Conservation (phyloP, 2,888 invertebrate species). For the Plagodis dolabraria region DNA sequence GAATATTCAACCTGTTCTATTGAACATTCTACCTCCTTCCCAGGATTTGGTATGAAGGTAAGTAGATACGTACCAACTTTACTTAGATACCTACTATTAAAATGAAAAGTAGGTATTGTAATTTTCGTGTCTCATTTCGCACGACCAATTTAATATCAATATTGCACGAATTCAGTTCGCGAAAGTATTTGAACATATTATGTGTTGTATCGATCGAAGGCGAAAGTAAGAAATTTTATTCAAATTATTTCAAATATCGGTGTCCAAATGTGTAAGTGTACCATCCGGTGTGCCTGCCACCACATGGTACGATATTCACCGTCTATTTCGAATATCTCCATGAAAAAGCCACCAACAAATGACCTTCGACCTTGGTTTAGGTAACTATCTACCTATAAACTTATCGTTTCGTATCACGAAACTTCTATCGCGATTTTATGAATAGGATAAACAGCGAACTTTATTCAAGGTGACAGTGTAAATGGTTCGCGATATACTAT, state of each 20-base stretch:
- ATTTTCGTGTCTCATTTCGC: too few species aligned
- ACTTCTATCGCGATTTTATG: constrained; percentile 27
- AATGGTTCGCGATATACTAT: background rate
- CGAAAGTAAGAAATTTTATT: background rate
- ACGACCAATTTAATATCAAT: too few species aligned
- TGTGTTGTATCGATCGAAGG: too few species aligned
- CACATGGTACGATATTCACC: constrained; percentile 28
- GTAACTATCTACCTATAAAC: background rate
- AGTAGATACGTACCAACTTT: too few species aligned
- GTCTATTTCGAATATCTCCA: constrained; percentile 30
- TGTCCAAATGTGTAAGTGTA: constrained; percentile 28
- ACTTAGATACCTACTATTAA: too few species aligned
- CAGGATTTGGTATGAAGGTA: too few species aligned
- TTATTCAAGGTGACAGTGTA: constrained; percentile 19
- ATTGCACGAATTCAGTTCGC: too few species aligned
- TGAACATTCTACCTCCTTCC: too few species aligned
- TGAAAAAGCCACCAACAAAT: constrained; percentile 38
- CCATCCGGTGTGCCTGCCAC: constrained; percentile 27
- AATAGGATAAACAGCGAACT: constrained; percentile 29
- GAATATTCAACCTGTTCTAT: too few species aligned
- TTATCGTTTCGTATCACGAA: constrained; percentile 38
- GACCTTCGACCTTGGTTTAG: constrained; percentile 65
- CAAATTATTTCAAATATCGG: background rate
- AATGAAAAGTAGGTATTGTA: too few species aligned
- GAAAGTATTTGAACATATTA: too few species aligned